Conservation (phyloP, 2,888 invertebrate genomes). For the Gastracanthus pulcherrimus region DNA sequence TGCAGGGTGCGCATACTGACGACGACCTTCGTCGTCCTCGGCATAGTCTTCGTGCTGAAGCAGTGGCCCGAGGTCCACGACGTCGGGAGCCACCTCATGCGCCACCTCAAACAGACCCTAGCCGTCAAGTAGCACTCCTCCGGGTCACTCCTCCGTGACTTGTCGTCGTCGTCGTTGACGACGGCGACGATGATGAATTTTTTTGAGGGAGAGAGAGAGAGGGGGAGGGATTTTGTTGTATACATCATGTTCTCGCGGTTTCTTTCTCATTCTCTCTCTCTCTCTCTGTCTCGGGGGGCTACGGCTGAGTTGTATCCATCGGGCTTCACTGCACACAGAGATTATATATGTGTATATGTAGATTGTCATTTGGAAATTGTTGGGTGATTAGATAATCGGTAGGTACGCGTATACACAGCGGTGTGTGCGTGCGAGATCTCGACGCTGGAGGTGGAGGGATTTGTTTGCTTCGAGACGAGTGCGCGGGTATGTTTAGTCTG, state of each 20-base stretch:
- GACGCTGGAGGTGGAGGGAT: conserved; percentile 13
- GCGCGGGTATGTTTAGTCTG: not conserved
- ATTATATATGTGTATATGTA: conserved; percentile 51
- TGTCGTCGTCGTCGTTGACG: not conserved
- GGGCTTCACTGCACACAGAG: conserved; percentile 43
- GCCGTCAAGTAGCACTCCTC: conserved; percentile 82
- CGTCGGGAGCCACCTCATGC: conserved; percentile 88
- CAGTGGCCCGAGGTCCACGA: conserved; percentile 95
- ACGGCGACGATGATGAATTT: not conserved
- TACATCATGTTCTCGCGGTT: too few species aligned
- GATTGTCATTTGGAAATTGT: conserved; percentile 32
- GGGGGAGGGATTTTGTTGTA: too few species aligned
- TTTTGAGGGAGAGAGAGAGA: not conserved
- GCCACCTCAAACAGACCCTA: conserved; percentile 88
- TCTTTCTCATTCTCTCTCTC: too few species aligned
- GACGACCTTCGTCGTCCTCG: conserved; percentile 88
- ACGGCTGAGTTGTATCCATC: conserved; percentile 5
- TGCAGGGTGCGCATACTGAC: conserved; percentile 91
- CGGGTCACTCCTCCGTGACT: conserved; percentile 60
- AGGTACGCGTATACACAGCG: conserved; percentile 18
- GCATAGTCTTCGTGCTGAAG: conserved; percentile 90
- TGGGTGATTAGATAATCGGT: conserved; percentile 45
- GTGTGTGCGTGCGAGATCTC: not conserved
- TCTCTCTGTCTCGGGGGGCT: not conserved
- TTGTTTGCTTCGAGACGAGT: conserved; percentile 27